These are phyloP conservation scores for Osmoderma eremita DNA, from an alignment of 2,888 invertebrate species.

Conservation along the genomic window DNA sequence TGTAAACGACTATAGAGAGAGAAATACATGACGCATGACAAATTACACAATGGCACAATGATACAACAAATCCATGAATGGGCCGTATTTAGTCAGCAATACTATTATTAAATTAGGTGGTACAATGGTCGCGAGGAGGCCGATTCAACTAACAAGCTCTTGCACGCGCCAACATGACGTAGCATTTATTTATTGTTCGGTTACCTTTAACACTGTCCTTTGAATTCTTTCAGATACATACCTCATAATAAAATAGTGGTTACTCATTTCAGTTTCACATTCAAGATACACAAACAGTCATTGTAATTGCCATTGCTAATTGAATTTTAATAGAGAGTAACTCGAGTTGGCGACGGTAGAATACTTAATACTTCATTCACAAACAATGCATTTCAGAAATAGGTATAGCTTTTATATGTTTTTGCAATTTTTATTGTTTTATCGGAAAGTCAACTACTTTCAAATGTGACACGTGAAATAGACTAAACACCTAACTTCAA, in stretches of 20 bases:
- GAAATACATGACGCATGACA: conserved; percentile 52
- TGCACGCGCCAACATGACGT: conserved; percentile 55
- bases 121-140: conserved; percentile 59
- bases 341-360: too few relatives aligned
- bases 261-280: too few relatives aligned
- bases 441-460: too few relatives aligned
- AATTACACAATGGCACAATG: conserved; percentile 56
- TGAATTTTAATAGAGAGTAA: too few relatives aligned
- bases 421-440: too few relatives aligned
- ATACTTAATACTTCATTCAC: too few relatives aligned
- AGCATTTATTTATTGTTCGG: conserved; percentile 14
- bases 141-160: conserved; percentile 53
- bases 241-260: background rate
- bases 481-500: too few relatives aligned
- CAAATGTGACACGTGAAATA: too few relatives aligned
- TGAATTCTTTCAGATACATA: background rate
- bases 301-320: too few relatives aligned
- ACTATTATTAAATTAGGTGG: conserved; percentile 59
- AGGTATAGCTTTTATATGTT: too few relatives aligned
- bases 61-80: conserved; percentile 58
- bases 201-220: conserved; percentile 5
- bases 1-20: conserved; percentile 32
- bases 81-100: conserved; percentile 59
- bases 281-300: too few relatives aligned
- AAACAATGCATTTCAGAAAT: too few relatives aligned